A percentile compares a stretch with the other conserved stretches of the same genome.
These are phyloP conservation scores for Gymnoscelis rufifasciata DNA, from an alignment of 2,888 invertebrate species.

Conservation along the genomic window DNA sequence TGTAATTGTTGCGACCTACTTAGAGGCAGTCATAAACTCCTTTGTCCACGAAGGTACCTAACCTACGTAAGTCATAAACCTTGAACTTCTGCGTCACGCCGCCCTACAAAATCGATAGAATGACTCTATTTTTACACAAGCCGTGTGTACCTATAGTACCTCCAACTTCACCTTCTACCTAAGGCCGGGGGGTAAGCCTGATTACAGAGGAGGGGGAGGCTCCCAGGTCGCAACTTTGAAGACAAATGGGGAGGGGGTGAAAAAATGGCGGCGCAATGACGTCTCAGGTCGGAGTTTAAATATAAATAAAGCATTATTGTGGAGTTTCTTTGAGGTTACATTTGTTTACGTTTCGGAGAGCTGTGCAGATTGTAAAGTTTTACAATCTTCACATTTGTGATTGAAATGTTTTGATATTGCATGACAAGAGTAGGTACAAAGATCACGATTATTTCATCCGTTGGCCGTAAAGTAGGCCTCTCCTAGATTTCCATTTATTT, in stretches of 20 bases:
- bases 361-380: no score
- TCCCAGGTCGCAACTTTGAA: slow-evolving; percentile 62
- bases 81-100: slow-evolving; percentile 9
- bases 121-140: slow-evolving; percentile 14
- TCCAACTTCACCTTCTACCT: slow-evolving; percentile 47
- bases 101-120: slow-evolving; percentile 18
- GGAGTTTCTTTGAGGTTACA: slow-evolving; percentile 22
- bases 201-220: slow-evolving; percentile 33
- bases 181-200: slow-evolving; percentile 45
- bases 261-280: slow-evolving; percentile 59
- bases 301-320: slow-evolving; percentile 39
- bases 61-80: neutral
- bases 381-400: no score
- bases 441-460: no score
- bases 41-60: no score
- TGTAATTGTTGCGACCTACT: no score
- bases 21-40: no score
- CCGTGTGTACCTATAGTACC: slow-evolving; percentile 11
- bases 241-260: slow-evolving; percentile 52
- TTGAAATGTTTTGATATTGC: no score
- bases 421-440: no score
- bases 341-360: no score
- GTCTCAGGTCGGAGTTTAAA: slow-evolving; percentile 49
- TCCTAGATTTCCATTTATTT: no score
- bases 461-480: no score